Evolutionary conservation across 2,797 vertebrate genomes (phyloP).

Genomic region (Enteromius afrohamiltoni): DNA sequence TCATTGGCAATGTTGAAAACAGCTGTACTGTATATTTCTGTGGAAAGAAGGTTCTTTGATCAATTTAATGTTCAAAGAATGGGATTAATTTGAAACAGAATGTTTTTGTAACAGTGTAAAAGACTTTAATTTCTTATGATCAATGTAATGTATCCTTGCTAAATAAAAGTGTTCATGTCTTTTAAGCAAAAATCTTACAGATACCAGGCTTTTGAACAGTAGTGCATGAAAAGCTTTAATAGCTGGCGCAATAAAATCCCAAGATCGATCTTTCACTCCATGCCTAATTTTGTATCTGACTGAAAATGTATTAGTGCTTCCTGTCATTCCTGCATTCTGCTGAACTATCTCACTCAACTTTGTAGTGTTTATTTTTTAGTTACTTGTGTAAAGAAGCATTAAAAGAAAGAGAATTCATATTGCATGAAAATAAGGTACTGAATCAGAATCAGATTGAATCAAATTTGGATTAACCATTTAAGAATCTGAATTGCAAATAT

Average conservation of each 20-base stretch:
- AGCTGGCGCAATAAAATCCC: background rate
- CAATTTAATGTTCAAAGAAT: background rate
- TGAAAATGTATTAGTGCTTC: constrained; percentile 2
- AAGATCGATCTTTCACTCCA: background rate
- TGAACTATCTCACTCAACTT: background rate
- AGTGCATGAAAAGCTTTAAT: background rate
- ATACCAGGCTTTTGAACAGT: background rate
- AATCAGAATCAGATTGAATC: background rate
- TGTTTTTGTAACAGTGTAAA: background rate
- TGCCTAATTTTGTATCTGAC: background rate
- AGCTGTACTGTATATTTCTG: background rate
- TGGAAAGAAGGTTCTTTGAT: background rate
- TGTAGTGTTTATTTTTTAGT: background rate
- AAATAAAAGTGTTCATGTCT: background rate
- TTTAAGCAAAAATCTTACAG: background rate
- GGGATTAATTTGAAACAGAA: background rate
- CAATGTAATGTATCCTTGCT: background rate
- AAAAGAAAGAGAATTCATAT: background rate
- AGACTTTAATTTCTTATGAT: background rate
- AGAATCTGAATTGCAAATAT: background rate
- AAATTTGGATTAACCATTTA: background rate
- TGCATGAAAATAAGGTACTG: background rate
- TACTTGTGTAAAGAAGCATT: background rate
- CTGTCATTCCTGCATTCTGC: background rate
- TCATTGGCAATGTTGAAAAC: background rate